These are phyloP conservation scores for Merops nubicus DNA, from an alignment of 2,113 vertebrate genomes.

Conservation along the genomic window DNA sequence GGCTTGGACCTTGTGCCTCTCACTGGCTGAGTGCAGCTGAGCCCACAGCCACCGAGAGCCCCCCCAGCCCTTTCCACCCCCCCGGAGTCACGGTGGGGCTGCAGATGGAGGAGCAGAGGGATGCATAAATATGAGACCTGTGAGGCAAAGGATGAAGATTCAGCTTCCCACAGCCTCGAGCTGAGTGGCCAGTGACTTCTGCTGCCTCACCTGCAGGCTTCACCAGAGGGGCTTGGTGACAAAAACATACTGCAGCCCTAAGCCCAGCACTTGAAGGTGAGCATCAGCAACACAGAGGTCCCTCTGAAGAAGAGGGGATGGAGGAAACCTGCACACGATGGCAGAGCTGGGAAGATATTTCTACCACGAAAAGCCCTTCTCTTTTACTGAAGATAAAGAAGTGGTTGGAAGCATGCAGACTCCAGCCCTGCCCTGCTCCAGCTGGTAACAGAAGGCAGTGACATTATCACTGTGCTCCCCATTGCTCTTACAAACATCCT, in stretches of 20 bases:
- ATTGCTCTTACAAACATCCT: not conserved
- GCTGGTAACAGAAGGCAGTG: not conserved
- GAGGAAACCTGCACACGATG: not conserved
- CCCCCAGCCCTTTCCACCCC: not conserved
- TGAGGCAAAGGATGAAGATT: not conserved
- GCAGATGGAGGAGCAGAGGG: too few relatives aligned
- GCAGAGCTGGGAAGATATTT: not conserved
- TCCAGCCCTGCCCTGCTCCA: not conserved
- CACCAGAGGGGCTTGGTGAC: rapidly evolving
- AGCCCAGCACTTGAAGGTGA: not conserved
- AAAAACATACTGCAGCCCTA: not conserved
- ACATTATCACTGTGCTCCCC: rapidly evolving
- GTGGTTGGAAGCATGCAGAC: not conserved
- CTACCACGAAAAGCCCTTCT: not conserved
- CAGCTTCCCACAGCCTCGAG: not conserved
- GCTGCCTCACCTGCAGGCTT: not conserved
- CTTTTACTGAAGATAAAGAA: not conserved
- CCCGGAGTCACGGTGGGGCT: not conserved
- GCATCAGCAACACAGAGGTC: rapidly evolving
- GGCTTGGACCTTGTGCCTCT: not conserved
- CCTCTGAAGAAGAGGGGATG: not conserved
- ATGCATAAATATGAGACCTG: rapidly evolving
- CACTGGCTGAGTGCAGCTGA: not conserved
- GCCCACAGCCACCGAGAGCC: not conserved
- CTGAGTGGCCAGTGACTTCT: not conserved